Evolutionary conservation across 2,888 invertebrate species (phyloP), one percentile per base, ranked within the genome.

Genomic region (Dolichomitus sp.): DNA sequence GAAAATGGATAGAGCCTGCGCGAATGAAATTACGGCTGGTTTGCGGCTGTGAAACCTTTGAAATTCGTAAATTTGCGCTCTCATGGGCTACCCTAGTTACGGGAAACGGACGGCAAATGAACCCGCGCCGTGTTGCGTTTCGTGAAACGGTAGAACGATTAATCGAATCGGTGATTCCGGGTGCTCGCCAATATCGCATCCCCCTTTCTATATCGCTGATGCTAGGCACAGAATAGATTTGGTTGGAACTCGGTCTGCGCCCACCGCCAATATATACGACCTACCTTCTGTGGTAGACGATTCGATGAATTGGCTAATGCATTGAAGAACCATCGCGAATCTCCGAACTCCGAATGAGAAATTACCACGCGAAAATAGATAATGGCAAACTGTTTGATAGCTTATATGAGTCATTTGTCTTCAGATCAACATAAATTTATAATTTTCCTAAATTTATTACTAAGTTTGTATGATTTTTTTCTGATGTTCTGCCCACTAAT

Each of bases 111-210:
- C 73, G 84, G 82, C 80, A 84, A 85, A 85, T 80, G 80, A 76
- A 83, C 72, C 80, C 57, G 65, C 70, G 50, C 57, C 17, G 17
- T 19, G 30, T 66, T 52, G 76, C 81, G 88, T 88, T 88, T 89
- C 86, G 86, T 85, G 75, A 85, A 89, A 89, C 89, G 88, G 88
- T 87, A 87, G 84, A 81, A 86, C 88, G 85, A 90, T 89, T 89
- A 89, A 90, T 88, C 86, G 88, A 90, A 89, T 90, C 85, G 84
- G 85, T 77, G 88, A 87, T 88, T 88, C 80, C 78, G 72, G 72
- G 72, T 66, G 52, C 48, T 52, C 72, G 54, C 42, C 65, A 72
- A 80, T 66, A 40, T 48, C 50, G 65, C 54, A 33, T 65, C 19
- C 33, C 19, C 19, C 23, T 19, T 45, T 59, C 69, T 54, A 23